Evolutionary conservation across 2,888 invertebrate species (phyloP).

Genomic region (Homarus gammarus): DNA sequence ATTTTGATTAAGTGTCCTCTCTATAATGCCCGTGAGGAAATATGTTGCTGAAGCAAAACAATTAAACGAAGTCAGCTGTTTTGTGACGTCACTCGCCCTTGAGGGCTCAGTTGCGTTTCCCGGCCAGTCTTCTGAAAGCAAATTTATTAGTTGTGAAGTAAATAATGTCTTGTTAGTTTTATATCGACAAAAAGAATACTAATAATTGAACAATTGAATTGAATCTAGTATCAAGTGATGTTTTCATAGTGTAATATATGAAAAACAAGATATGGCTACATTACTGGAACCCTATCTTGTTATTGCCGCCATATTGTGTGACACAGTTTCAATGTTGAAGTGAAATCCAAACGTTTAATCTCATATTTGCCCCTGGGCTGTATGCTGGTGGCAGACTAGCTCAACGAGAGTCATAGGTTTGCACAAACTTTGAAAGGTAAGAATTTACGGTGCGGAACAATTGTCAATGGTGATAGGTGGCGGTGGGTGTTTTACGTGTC

Average conservation of each 20-base stretch:
- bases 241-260: background rate
- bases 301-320: slow-evolving; percentile 70
- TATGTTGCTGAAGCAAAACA: background rate
- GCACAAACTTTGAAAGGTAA: slow-evolving; percentile 38
- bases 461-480: no score
- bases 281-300: slow-evolving; percentile 62
- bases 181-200: no score
- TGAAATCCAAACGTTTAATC: slow-evolving; percentile 22
- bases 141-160: no score
- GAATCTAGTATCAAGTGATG: no score
- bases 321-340: slow-evolving; percentile 57
- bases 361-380: slow-evolving; percentile 37
- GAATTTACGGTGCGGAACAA: background rate
- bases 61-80: slow-evolving; percentile 67
- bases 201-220: no score
- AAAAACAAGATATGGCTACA: background rate
- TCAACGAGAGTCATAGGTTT: slow-evolving; percentile 8
- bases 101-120: slow-evolving; percentile 22
- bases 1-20: no score
- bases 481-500: background rate
- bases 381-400: slow-evolving; percentile 28
- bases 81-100: slow-evolving; percentile 69
- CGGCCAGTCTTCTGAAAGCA: slow-evolving; percentile 48
- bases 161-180: no score
- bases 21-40: no score